phyloP scores from a whole-genome alignment of 2,888 invertebrate species.

The Drosophila conformis region DNA sequence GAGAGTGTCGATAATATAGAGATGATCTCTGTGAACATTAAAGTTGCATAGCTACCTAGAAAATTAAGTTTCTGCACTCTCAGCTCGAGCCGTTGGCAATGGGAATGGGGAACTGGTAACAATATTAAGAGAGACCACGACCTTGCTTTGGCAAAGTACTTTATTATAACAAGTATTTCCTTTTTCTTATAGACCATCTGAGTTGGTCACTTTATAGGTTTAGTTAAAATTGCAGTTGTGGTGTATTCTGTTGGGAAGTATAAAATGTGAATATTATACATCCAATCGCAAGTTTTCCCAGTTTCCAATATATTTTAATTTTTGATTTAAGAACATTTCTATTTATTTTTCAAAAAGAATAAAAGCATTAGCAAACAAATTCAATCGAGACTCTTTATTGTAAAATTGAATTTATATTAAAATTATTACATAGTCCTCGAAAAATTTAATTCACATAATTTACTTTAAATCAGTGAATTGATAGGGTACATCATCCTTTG shows the following conservation, averaged over 20 bases:
- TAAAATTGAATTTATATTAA: background rate
- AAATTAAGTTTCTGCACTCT: conserved; percentile 1
- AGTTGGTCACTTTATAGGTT: conserved; percentile 71
- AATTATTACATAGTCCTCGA: background rate
- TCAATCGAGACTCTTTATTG: background rate
- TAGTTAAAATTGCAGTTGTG: no score
- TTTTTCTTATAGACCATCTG: conserved; percentile 62
- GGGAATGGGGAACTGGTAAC: conserved; percentile 2
- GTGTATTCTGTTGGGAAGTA: background rate
- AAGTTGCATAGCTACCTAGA: no score
- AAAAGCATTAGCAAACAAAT: background rate
- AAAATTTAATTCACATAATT: background rate
- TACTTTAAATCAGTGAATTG: background rate
- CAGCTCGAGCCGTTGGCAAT: conserved; percentile 8
- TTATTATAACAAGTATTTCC: conserved; percentile 75
- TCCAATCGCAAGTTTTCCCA: background rate
- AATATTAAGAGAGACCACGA: conserved; percentile 31
- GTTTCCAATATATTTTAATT: background rate
- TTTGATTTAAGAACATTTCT: background rate
- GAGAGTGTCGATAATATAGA: background rate
- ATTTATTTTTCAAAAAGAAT: background rate
- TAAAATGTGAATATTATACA: background rate
- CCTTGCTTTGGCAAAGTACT: conserved; percentile 59
- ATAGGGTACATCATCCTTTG: no score
- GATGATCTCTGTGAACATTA: no score